These are phyloP conservation scores for Ciconia nigra DNA, from an alignment of 2,797 vertebrate genomes.

Conservation along the genomic window DNA sequence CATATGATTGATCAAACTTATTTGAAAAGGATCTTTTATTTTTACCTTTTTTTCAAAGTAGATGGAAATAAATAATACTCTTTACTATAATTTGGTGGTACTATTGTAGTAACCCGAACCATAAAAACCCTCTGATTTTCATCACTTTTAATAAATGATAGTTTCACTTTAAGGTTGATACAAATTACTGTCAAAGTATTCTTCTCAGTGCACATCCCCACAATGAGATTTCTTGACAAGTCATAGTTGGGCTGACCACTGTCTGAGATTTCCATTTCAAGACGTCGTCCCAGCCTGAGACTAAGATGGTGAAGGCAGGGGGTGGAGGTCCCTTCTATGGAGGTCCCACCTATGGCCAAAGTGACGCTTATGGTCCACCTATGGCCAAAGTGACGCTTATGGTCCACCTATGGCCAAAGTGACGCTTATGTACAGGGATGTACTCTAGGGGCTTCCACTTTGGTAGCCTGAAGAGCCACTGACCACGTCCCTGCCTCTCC, in stretches of 20 bases:
- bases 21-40: not conserved
- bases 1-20: not conserved
- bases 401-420: not conserved
- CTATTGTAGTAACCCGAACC: not conserved
- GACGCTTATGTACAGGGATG: fast-evolving
- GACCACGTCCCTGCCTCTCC: not conserved
- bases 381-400: not conserved
- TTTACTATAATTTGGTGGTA: not conserved
- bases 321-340: not conserved
- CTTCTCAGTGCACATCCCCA: not conserved
- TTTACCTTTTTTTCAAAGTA: not conserved
- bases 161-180: not conserved
- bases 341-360: fast-evolving
- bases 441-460: not conserved
- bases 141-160: not conserved
- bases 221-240: not conserved
- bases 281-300: fast-evolving
- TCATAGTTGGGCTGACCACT: not conserved
- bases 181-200: not conserved
- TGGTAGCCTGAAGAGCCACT: not conserved
- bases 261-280: not conserved
- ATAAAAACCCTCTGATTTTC: not conserved
- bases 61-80: not conserved
- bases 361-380: not conserved
- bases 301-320: fast-evolving